Percentiles rank a stretch among this genome's conserved stretches.
Conservation (phyloP, 2,888 invertebrate species). For the Himalopsyche anomala region DNA sequence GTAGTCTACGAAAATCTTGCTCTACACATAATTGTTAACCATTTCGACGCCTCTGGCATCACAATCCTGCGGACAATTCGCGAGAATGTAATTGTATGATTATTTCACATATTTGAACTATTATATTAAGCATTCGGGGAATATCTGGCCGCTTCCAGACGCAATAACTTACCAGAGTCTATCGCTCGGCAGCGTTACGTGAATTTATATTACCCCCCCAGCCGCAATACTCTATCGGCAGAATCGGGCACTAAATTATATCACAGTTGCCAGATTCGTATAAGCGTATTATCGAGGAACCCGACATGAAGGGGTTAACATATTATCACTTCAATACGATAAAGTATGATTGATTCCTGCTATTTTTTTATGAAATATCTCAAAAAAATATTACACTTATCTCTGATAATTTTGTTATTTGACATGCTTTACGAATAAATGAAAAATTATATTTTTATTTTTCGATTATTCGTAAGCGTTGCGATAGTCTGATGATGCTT, state of each 20-base stretch:
- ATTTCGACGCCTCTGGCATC: neutral
- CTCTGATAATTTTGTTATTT: too few relatives aligned
- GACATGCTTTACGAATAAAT: too few relatives aligned
- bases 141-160: constrained; percentile 60
- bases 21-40: constrained; percentile 17
- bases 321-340: constrained; percentile 1
- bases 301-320: constrained; percentile 11
- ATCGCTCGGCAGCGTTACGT: constrained; percentile 50
- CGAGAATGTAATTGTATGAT: constrained; percentile 56
- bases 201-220: constrained; percentile 52
- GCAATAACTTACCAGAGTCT: constrained; percentile 55
- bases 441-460: too few relatives aligned
- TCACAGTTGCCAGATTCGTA: constrained; percentile 61
- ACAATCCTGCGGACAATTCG: constrained; percentile 33
- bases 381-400: too few relatives aligned
- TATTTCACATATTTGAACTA: constrained; percentile 58
- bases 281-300: constrained; percentile 60
- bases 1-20: too few relatives aligned
- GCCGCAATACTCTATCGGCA: constrained; percentile 53
- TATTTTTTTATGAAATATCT: too few relatives aligned
- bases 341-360: too few relatives aligned
- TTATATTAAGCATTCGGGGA: constrained; percentile 54
- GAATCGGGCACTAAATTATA: constrained; percentile 61
- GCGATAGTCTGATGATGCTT: too few relatives aligned
- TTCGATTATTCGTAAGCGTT: too few relatives aligned